Evolutionary conservation across 1,140 invertebrate species (phyloP), one percentile per base, ranked within the genome.

Genomic region (Drosophila ohnishii): DNA sequence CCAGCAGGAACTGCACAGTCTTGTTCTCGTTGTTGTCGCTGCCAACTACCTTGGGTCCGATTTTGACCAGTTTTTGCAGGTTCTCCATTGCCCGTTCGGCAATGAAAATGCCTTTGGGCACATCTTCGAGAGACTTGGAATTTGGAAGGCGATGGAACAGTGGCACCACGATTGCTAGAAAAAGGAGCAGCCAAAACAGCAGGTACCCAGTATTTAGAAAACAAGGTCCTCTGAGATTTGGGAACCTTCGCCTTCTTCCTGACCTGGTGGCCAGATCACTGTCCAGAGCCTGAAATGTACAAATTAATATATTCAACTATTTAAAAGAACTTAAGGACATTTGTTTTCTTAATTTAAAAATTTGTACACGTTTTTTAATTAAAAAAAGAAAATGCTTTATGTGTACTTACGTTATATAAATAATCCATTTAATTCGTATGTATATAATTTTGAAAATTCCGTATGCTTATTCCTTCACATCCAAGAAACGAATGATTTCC

Each of bases 21-120:
- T 92, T 44, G 61, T 94, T 92, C 92, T 96, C 95, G 88, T 95
- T 95, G 70, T 92, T 94, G 61, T 93, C 92, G 78, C 94, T 94
- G 8, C 94, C 94, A 11, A 92, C 91, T 11, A 94, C 92, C 84
- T 95, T 92, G 7, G 95, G 94, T 0, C 96, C 96, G 47, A 96
- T 93, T 25, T 93, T 92, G 2, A 94, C 95, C 45, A 96, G 92
- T 75, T 94, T 94, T 22, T 94, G 89, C 11, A 96, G 92, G 74
- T 95, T 66, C 8, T 67, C 39, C 28, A 80, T 55, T 0, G 90
- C 86, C 0, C 84, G 75, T 57, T 90, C 77, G 1, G 83, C 75
- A 25, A 91, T 78, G 19, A 90, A 90, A 11, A 57, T 34, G 8
- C 63, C 69, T 6, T 57, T 59, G 0, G 72, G 28, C 2, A 19